Evolutionary conservation across 1,140 invertebrate species (phyloP), one percentile per base, ranked within the genome.

Genomic region (Diorhabda elongata): DNA sequence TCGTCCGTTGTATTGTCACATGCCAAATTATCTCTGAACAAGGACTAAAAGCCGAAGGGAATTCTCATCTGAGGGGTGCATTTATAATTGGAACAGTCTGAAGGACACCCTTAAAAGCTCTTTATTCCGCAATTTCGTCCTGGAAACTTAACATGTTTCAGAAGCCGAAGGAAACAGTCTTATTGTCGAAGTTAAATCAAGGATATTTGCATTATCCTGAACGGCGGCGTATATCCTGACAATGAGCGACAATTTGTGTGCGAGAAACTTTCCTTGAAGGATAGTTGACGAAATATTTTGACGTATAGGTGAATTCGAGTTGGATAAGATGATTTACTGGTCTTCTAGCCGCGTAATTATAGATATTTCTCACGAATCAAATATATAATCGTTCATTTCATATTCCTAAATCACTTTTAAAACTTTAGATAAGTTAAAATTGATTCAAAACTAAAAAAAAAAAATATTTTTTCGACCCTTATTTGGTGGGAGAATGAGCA

Each of bases 61-160:
- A 52, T 8, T 52, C 47, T n/a, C 47, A 4, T 52, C n/a, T 3
- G 43, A 42, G 61, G 73, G 71, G 68, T 68, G 71, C 71, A 71
- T 69, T 69, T 72, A 72, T 74, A 74, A 74, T 74, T 72, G 73
- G 68, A 74, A 63, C 62, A 65, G 73, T 74, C 73, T 72, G 71
- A 67, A 72, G 73, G 73, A 74, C 70, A 68, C 58, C 66, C 47
- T 52, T 65, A 58, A 67, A 64, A 26, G 69, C 69, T 70, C 73
- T 71, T 74, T 71, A 74, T 74, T 70, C 70, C 58, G 45, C 73
- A 72, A 74, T 71, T 73, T 71, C 67, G 66, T 58, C 63, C 67
- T 66, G 68, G 59, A 52, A 66, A 67, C 61, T 67, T 26, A 73
- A 73, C 72, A 69, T 67, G 68, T 71, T 71, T 64, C 45, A 62